Evolutionary conservation across 2,113 vertebrate species (phyloP), one percentile per base, ranked within the genome.

Genomic region (Platichthys stellatus): DNA sequence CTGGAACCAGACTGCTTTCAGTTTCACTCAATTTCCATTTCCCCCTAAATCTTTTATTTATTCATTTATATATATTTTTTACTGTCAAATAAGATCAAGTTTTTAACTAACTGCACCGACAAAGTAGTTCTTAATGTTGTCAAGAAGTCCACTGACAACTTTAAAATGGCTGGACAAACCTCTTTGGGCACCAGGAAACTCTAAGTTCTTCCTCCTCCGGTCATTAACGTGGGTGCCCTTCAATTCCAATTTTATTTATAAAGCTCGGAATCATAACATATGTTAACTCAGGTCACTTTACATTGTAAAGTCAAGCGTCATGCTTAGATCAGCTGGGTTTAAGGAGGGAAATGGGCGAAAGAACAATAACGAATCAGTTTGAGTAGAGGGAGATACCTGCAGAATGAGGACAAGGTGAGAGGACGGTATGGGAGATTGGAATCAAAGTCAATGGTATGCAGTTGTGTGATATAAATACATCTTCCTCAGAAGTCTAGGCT

Each of bases 1-100:
- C 57, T 14, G 53, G 11, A 58, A 59, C 15, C 28, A 40, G 54
- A 35, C 24, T 9, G 72, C 64, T 73, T 76, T 76, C 24, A 20
- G 2, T 72, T 68, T 24, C 15, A 28, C 57, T 61, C 17, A 14
- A 23, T 76, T 65, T 62, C 15, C 24, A 14, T 54, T 62, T 2
- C 18, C 21, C 64, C 13, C 3, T 8, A 17, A 49, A 24, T 18
- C 6, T 35, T 12, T 9, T 14, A 31, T 31, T 53, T 28, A 14
- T 45, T 31, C 31, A 31, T 31, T 31, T 7, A 31, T 31, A 28
- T 5, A 31, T 31, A 31, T 31, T 31, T 45, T 45, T 45, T 45
- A 45, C 43, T 15, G 3, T 13, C 43, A 45, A 45, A 3, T 31
- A 11, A 13, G 3, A 45, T 45, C 43, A 45, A 4, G 13, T 15